Percentiles rank a stretch among this genome's conserved stretches.
Evolutionary conservation across 2,888 invertebrate species (phyloP).

Genomic region (Dysmachus trigonus): DNA sequence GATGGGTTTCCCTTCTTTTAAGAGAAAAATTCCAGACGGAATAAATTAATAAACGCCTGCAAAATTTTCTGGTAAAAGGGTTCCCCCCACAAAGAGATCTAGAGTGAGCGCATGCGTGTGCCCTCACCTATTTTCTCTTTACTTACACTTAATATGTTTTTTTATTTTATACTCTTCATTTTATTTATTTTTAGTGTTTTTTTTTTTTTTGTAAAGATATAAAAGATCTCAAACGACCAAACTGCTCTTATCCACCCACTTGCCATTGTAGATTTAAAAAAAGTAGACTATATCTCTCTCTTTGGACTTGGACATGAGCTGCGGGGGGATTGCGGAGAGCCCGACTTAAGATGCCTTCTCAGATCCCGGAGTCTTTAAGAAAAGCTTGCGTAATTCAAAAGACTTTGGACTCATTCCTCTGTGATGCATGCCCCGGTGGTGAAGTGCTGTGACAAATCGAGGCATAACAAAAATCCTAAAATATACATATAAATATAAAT

Average conservation of each 20-base stretch:
- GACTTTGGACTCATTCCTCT: background rate
- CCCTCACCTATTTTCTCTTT: background rate
- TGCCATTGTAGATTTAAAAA: background rate
- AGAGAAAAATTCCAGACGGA: background rate
- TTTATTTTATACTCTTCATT: background rate
- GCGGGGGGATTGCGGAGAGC: too few species aligned
- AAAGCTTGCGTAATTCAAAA: background rate
- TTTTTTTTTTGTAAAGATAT: background rate
- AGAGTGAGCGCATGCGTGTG: background rate
- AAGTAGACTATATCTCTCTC: too few species aligned
- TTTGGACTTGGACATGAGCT: too few species aligned
- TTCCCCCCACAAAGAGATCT: too few species aligned
- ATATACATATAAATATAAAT: background rate
- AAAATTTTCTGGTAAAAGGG: background rate
- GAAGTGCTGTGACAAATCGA: constrained; percentile 19
- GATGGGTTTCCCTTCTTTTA: background rate
- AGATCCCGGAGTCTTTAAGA: background rate
- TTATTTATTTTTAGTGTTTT: background rate
- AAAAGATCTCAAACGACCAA: background rate
- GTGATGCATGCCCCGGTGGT: background rate
- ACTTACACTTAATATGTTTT: background rate
- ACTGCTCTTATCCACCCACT: background rate
- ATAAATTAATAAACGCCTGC: background rate
- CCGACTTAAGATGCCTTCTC: background rate
- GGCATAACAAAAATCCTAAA: background rate